Percentiles rank a stretch among this genome's conserved stretches.
These are phyloP conservation scores for Nephrotoma flavescens DNA, from an alignment of 2,888 invertebrate species.

Conservation along the genomic window DNA sequence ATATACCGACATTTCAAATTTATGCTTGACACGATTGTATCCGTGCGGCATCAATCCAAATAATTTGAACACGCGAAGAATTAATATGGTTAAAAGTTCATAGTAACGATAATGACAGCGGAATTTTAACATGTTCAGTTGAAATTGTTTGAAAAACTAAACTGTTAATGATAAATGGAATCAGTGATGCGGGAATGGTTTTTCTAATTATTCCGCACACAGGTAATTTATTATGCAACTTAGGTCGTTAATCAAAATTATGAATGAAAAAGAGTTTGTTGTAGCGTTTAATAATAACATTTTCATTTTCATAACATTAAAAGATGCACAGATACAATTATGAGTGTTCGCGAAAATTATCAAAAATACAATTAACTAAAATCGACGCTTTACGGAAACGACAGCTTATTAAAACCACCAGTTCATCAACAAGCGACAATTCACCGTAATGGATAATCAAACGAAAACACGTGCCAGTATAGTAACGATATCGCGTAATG, in stretches of 20 bases:
- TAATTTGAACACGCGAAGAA: background rate
- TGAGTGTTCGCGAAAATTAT: too few species aligned
- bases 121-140: background rate
- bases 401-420: too few species aligned
- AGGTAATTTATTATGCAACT: background rate
- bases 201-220: background rate
- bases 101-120: background rate
- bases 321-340: too few species aligned
- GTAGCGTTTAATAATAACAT: too few species aligned
- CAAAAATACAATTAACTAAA: too few species aligned
- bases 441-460: too few species aligned
- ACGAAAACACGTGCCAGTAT: too few species aligned
- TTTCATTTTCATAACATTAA: too few species aligned
- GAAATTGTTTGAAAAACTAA: background rate
- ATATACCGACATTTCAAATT: background rate
- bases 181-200: background rate
- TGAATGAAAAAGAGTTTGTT: too few species aligned
- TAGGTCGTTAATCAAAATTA: background rate
- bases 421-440: too few species aligned
- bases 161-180: background rate
- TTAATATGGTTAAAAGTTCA: background rate
- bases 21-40: background rate
- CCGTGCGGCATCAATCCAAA: background rate
- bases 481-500: too few species aligned
- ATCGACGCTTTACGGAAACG: too few species aligned